phyloP scores from a whole-genome alignment of 2,797 vertebrate genomes.

The Sphaeramia orbicularis region DNA sequence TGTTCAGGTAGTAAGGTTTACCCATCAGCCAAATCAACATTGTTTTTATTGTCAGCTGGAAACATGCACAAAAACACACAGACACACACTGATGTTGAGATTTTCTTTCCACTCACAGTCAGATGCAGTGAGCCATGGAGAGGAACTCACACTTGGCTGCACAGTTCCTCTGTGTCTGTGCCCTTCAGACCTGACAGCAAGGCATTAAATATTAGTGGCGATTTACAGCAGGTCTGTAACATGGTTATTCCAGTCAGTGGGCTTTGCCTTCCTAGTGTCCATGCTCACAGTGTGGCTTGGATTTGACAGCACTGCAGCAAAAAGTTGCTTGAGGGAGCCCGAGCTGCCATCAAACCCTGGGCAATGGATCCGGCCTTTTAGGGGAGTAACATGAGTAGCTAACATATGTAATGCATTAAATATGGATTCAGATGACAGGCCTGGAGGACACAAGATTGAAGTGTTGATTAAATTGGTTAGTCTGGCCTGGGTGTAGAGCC shows the following conservation, averaged over 20 bases:
- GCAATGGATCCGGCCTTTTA: conserved; percentile 5
- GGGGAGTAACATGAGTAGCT: conserved; percentile 21
- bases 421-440: no score
- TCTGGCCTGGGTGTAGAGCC: no score
- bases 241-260: conserved; percentile 76
- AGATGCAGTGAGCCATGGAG: conserved; percentile 53
- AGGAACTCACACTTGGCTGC: conserved; percentile 66
- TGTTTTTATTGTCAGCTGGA: conserved; percentile 33
- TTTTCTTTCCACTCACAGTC: conserved; percentile 44
- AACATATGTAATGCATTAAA: no score
- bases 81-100: conserved; percentile 15
- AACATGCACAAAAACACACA: conserved; percentile 24
- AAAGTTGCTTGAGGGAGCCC: conserved; percentile 46
- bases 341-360: conserved; percentile 22
- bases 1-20: conserved; percentile 30
- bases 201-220: conserved; percentile 77
- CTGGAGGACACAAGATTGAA: no score
- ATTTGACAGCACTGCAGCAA: conserved; percentile 56
- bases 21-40: conserved; percentile 32
- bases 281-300: conserved; percentile 43
- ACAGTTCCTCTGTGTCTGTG: conserved; percentile 58
- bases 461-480: no score
- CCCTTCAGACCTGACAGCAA: conserved; percentile 75
- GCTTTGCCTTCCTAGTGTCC: conserved; percentile 47
- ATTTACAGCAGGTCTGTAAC: conserved; percentile 76